Evolutionary conservation across 2,797 vertebrate genomes (phyloP).

Genomic region (Ciconia nigra): DNA sequence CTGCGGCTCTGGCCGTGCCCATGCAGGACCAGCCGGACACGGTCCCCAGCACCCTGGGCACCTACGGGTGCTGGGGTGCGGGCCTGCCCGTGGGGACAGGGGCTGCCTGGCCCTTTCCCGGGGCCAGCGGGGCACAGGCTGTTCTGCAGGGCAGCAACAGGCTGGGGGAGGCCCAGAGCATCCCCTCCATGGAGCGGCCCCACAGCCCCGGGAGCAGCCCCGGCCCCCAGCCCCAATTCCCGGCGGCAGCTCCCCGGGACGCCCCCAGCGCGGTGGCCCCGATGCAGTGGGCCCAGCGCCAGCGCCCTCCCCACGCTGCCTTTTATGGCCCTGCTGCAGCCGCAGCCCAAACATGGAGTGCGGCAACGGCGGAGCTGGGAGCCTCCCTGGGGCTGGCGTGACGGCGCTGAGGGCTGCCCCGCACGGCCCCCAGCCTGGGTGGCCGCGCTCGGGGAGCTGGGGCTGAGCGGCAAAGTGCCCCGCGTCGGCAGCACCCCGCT

Average conservation of each 20-base stretch:
- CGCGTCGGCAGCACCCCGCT: fast-evolving
- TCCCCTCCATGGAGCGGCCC: fast-evolving
- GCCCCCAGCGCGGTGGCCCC: background rate
- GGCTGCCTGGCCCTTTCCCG: background rate
- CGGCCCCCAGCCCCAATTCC: background rate
- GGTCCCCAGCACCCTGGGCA: background rate
- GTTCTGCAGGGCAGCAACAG: background rate
- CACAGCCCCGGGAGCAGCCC: background rate
- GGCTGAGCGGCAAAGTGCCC: fast-evolving
- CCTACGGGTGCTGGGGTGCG: fast-evolving
- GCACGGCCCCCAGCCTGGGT: background rate
- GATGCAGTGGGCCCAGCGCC: background rate
- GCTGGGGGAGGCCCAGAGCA: background rate
- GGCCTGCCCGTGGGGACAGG: background rate
- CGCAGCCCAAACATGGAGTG: slow-evolving; percentile 31
- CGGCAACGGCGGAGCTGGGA: background rate
- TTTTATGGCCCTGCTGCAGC: slow-evolving; percentile 58
- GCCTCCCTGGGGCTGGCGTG: background rate
- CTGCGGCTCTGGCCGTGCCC: background rate
- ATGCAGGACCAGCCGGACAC: fast-evolving
- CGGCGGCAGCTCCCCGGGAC: background rate
- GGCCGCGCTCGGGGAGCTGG: fast-evolving
- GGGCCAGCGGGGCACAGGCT: background rate
- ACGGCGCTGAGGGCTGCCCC: background rate
- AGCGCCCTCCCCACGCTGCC: slow-evolving; percentile 47